Evolutionary conservation across 2,797 vertebrate genomes (phyloP).

Genomic region (Benthosema pterotum): DNA sequence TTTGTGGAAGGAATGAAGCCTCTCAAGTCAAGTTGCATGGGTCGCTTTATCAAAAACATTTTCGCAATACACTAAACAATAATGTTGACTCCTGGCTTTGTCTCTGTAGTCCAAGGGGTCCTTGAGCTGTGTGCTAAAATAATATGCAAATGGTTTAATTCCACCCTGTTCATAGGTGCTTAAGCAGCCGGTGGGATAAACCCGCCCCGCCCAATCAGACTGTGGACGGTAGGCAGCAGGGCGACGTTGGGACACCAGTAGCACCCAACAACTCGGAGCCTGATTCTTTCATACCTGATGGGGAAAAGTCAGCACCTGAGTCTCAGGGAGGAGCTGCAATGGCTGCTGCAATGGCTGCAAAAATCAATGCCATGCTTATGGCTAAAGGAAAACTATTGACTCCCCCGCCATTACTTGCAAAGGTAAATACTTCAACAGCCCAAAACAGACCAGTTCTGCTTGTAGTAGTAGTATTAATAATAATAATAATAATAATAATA

Average conservation of each 20-base stretch:
- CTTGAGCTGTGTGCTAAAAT: no score
- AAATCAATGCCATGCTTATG: conserved; percentile 86
- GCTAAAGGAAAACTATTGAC: conserved; percentile 85
- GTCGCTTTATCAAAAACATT: no score
- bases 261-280: conserved; percentile 17
- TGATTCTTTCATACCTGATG: neutral
- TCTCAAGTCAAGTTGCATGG: no score
- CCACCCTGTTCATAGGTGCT: conserved; percentile 68
- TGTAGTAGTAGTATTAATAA: no score
- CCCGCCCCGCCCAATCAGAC: conserved; percentile 66
- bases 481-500: no score
- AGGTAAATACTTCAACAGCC: conserved; percentile 69
- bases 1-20: no score
- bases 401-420: conserved; percentile 79
- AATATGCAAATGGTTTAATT: no score
- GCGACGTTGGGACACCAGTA: conserved; percentile 58
- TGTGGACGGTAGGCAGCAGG: conserved; percentile 56
- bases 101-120: no score
- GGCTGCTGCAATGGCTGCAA: conserved; percentile 84
- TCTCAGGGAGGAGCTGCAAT: conserved; percentile 80
- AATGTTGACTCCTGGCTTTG: no score
- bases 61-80: no score
- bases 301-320: conserved; percentile 48
- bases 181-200: conserved; percentile 82
- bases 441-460: no score